phyloP scores from a whole-genome alignment of 2,888 invertebrate species.

The Chrysodeixis includens region DNA sequence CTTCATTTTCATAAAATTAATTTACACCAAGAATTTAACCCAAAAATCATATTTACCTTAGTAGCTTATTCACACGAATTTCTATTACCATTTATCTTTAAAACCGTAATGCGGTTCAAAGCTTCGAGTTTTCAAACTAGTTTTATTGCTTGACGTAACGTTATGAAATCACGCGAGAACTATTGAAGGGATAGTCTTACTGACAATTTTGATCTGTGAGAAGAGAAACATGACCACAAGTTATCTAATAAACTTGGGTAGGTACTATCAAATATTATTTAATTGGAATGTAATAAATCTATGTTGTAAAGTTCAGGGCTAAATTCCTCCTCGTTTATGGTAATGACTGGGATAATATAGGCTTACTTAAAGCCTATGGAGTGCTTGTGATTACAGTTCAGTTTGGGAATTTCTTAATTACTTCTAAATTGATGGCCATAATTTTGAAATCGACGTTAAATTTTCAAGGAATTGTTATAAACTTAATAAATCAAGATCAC shows the following conservation, averaged over 20 bases:
- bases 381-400: neutral
- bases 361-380: neutral
- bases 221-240: conserved; percentile 18
- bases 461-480: neutral
- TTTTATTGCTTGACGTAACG: conserved; percentile 50
- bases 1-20: too few relatives aligned
- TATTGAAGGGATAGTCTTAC: conserved; percentile 30
- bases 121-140: conserved; percentile 45
- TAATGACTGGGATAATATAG: conserved; percentile 3
- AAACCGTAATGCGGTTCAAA: conserved; percentile 41
- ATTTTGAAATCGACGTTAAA: neutral
- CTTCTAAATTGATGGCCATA: neutral
- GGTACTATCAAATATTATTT: conserved; percentile 13
- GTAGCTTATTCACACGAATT: conserved; percentile 21
- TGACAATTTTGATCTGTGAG: conserved; percentile 26
- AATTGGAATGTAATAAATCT: conserved; percentile 31
- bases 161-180: conserved; percentile 48
- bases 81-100: conserved; percentile 38
- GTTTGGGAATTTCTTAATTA: neutral
- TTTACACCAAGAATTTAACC: neutral
- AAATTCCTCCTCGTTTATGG: neutral
- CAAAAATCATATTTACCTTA: conserved; percentile 15
- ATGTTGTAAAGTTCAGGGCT: conserved; percentile 8
- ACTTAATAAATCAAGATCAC: neutral
- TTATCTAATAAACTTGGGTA: conserved; percentile 20